Evolutionary conservation across 2,113 vertebrate species (phyloP).

Genomic region (Odobenus rosmarus): DNA sequence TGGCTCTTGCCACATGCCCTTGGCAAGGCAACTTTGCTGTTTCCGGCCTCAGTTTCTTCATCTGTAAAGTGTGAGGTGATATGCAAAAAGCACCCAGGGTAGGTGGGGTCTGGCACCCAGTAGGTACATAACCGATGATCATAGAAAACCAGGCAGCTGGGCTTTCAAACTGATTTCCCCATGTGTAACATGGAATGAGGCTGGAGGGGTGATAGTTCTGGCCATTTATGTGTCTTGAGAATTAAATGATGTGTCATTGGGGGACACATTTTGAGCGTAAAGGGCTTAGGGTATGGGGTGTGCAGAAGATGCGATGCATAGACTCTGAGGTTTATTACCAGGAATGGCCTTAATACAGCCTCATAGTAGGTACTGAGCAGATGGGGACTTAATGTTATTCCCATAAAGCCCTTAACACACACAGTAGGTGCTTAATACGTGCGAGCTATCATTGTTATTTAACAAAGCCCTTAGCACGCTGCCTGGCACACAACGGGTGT

Average conservation of each 20-base stretch:
- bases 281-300: accelerated
- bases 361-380: no score
- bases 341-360: background rate
- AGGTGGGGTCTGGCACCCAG: background rate
- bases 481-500: background rate
- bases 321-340: background rate
- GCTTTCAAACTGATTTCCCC: background rate
- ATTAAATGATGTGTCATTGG: background rate
- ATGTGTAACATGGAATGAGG: accelerated
- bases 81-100: accelerated
- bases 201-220: accelerated
- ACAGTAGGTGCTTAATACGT: background rate
- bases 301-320: background rate
- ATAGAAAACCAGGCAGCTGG: background rate
- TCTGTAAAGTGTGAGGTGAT: background rate
- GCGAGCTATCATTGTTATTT: background rate
- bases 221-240: background rate
- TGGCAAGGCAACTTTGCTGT: background rate
- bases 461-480: background rate
- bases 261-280: no score
- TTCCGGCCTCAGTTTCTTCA: background rate
- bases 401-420: background rate
- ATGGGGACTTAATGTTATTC: background rate
- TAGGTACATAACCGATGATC: accelerated
- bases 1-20: background rate